Evolutionary conservation across 1,140 invertebrate species (phyloP).

Genomic region (Amyelois transitella): DNA sequence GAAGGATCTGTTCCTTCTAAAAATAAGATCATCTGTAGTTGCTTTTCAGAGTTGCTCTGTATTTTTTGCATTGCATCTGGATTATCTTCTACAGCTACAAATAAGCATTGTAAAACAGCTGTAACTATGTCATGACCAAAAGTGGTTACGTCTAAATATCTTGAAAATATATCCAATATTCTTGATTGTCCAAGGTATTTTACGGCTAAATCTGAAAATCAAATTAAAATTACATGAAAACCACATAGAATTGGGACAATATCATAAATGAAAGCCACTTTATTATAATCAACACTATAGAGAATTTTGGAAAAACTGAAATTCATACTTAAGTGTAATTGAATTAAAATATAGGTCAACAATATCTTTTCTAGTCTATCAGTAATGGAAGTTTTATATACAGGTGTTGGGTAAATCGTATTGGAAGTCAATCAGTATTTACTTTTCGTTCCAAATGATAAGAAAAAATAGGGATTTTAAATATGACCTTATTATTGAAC

Average conservation of each 20-base stretch:
- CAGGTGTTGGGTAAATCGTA: no score
- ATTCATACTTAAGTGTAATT: no score
- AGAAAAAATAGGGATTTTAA: no score
- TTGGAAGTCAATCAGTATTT: no score
- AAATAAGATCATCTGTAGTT: conserved; percentile 67
- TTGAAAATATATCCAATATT: conserved; percentile 77
- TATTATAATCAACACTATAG: no score
- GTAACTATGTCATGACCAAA: conserved; percentile 78
- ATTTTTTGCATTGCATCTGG: conserved; percentile 69
- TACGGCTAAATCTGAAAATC: conserved; percentile 76
- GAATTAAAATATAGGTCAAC: no score
- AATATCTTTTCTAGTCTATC: no score
- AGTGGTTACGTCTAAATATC: conserved; percentile 76
- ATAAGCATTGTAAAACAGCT: conserved; percentile 78
- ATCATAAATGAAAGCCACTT: no score
- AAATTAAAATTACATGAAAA: conserved; percentile 16
- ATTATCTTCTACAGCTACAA: conserved; percentile 82
- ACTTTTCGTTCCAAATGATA: no score
- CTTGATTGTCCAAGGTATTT: conserved; percentile 80
- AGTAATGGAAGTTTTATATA: no score
- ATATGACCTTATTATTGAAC: no score
- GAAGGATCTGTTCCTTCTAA: conserved; percentile 56
- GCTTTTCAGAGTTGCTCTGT: conserved; percentile 55
- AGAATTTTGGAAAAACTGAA: no score
- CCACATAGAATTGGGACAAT: not conserved